Evolutionary conservation across 2,113 vertebrate species (phyloP).

Genomic region (Colaptes auratus): DNA sequence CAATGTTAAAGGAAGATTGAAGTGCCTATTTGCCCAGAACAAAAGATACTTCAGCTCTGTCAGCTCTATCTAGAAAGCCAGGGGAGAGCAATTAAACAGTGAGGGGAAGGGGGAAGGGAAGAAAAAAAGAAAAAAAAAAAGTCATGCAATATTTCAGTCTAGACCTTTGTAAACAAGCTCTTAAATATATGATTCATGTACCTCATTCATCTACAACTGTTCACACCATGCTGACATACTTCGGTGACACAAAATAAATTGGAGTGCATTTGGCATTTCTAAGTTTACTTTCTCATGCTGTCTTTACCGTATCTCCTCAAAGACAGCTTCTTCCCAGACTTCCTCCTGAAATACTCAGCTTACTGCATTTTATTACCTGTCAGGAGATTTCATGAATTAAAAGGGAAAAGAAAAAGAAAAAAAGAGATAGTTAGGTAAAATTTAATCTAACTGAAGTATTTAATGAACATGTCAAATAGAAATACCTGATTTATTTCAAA

Average conservation of each 20-base stretch:
- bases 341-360: not conserved
- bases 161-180: slow-evolving; percentile 18
- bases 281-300: not conserved
- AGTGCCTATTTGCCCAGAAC: not conserved
- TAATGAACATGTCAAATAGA: slow-evolving; percentile 53
- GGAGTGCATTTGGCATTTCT: slow-evolving; percentile 40
- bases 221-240: slow-evolving; percentile 47
- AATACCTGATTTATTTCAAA: slow-evolving; percentile 70
- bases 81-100: not conserved
- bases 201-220: slow-evolving; percentile 39
- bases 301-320: not conserved
- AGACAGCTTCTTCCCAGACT: not conserved
- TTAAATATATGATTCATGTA: slow-evolving; percentile 66
- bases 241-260: slow-evolving; percentile 62
- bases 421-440: slow-evolving; percentile 47
- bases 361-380: slow-evolving; percentile 25
- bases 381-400: slow-evolving; percentile 54
- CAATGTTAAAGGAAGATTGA: not conserved
- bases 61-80: not conserved
- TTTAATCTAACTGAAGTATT: slow-evolving; percentile 74
- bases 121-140: not conserved
- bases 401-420: not conserved
- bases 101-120: not conserved
- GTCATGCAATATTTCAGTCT: slow-evolving; percentile 7
- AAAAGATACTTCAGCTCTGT: not conserved